These are phyloP conservation scores for Prionace glauca DNA, from an alignment of 2,797 vertebrate species.

Conservation along the genomic window DNA sequence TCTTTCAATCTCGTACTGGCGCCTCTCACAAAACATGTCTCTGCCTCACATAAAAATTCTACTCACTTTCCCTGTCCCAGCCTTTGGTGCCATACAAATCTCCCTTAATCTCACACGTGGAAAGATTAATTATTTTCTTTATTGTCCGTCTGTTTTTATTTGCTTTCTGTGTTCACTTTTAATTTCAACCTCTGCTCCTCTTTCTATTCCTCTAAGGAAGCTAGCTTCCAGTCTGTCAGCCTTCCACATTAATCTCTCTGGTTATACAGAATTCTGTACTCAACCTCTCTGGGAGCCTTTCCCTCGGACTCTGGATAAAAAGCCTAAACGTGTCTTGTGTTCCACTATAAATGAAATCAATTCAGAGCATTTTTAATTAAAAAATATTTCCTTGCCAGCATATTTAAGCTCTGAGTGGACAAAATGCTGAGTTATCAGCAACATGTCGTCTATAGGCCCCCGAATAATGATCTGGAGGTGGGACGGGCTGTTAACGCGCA, in stretches of 20 bases:
- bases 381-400: background rate
- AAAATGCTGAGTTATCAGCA: background rate
- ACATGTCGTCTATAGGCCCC: too few species aligned
- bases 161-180: background rate
- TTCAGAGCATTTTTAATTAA: background rate
- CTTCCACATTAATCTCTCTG: background rate
- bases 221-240: background rate
- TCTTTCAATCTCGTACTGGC: background rate
- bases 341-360: background rate
- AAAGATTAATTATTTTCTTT: background rate
- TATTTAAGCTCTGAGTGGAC: background rate
- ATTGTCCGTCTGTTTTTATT: background rate
- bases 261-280: background rate
- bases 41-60: too few species aligned
- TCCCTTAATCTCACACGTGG: background rate
- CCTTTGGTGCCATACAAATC: background rate
- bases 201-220: background rate
- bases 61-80: background rate
- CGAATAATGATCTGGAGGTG: too few species aligned
- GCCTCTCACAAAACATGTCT: background rate
- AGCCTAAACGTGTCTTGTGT: background rate
- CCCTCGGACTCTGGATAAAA: background rate
- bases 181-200: background rate
- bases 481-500: too few species aligned
- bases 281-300: background rate